phyloP scores from a whole-genome alignment of 2,113 vertebrate genomes.

The Pionites leucogaster region DNA sequence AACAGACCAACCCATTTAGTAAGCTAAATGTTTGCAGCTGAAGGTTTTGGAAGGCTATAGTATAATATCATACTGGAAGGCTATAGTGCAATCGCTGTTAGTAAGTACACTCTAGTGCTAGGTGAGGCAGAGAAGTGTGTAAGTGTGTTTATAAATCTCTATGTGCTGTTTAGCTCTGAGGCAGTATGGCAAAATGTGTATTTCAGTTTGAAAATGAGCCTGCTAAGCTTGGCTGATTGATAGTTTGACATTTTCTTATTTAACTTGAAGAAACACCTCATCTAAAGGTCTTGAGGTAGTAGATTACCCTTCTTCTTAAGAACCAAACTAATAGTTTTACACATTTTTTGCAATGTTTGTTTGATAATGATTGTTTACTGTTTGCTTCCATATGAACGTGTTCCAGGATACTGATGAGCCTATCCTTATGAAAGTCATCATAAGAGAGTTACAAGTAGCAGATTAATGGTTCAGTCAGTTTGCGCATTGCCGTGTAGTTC shows the following conservation, averaged over 20 bases:
- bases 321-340: not conserved
- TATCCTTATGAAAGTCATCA: not conserved
- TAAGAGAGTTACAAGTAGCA: not conserved
- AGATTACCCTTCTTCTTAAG: not conserved
- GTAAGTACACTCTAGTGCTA: not conserved
- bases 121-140: not conserved
- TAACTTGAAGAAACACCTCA: not conserved
- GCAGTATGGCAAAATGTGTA: not conserved
- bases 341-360: not conserved
- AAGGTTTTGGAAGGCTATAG: not conserved
- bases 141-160: not conserved
- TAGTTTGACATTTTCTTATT: not conserved
- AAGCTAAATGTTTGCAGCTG: not conserved
- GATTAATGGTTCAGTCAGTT: not conserved
- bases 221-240: not conserved
- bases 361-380: not conserved
- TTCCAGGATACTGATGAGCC: not conserved
- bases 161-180: not conserved
- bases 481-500: not conserved
- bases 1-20: not conserved
- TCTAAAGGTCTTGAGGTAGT: not conserved
- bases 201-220: not conserved
- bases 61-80: not conserved
- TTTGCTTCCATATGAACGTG: not conserved
- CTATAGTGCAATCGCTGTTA: not conserved